Conservation (phyloP, 2,888 invertebrate genomes). For the Philonicus albiceps region DNA sequence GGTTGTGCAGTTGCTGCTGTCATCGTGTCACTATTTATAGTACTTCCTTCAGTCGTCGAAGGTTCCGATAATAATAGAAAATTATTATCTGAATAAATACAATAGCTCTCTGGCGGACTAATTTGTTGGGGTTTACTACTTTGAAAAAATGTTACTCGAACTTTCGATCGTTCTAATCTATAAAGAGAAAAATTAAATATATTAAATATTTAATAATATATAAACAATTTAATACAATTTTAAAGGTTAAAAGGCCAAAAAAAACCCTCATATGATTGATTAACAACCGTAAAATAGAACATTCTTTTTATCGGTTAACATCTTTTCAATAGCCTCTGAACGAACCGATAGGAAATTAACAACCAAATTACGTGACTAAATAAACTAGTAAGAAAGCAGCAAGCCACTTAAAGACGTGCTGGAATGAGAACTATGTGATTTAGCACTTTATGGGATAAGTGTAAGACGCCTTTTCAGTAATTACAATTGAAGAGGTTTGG, state of each 20-base stretch:
- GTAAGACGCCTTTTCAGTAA: background rate
- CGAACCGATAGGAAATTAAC: background rate
- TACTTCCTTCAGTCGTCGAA: conserved; percentile 53
- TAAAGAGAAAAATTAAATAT: conserved; percentile 57
- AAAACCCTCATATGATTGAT: background rate
- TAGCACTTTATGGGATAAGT: background rate
- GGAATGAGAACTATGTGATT: background rate
- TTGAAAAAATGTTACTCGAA: conserved; percentile 85
- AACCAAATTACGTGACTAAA: background rate
- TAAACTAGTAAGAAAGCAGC: background rate
- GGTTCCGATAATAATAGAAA: conserved; percentile 53
- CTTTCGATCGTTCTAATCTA: conserved; percentile 81
- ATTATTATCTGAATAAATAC: conserved; percentile 56
- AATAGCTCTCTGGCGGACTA: conserved; percentile 66
- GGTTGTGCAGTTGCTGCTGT: conserved; percentile 52
- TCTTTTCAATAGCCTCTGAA: background rate
- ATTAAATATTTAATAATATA: background rate
- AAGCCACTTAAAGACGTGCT: background rate
- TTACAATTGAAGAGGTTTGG: background rate
- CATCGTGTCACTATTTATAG: conserved; percentile 55
- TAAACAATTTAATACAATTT: background rate
- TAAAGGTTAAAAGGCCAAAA: background rate
- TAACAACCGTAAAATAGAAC: background rate
- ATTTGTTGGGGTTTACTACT: conserved; percentile 79
- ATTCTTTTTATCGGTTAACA: background rate